Evolutionary conservation across 2,888 invertebrate species (phyloP).

Genomic region (Urechis unicinctus): DNA sequence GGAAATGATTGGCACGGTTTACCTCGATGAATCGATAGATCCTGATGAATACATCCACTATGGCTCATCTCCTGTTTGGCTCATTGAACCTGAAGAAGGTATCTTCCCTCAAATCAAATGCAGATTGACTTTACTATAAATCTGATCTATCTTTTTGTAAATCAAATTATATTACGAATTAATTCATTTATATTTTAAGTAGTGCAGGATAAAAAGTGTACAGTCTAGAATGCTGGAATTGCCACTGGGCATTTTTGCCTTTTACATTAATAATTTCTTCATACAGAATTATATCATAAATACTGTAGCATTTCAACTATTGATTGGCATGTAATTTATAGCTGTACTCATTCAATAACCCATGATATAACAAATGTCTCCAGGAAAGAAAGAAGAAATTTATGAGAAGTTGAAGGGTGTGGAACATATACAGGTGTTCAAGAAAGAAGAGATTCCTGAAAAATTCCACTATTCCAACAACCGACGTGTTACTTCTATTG

Average conservation of each 20-base stretch:
- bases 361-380: background rate
- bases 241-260: too few species aligned
- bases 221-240: too few species aligned
- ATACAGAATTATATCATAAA: too few species aligned
- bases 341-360: background rate
- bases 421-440: slow-evolving; percentile 34
- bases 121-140: too few species aligned
- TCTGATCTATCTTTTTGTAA: too few species aligned
- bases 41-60: background rate
- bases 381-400: slow-evolving; percentile 12
- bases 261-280: too few species aligned
- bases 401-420: slow-evolving; percentile 13
- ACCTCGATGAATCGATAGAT: slow-evolving; percentile 1
- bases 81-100: background rate
- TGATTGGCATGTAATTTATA: too few species aligned
- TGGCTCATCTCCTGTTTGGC: background rate
- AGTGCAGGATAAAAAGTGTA: too few species aligned
- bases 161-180: too few species aligned
- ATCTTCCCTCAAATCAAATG: background rate
- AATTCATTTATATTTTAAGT: too few species aligned
- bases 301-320: too few species aligned
- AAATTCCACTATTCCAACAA: slow-evolving; percentile 42
- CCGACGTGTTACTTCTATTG: slow-evolving; percentile 37
- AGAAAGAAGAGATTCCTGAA: slow-evolving; percentile 39
- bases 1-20: background rate